Evolutionary conservation across 2,113 vertebrate species (phyloP).

Genomic region (western clawed frog (Xenopus tropicalis)): DNA sequence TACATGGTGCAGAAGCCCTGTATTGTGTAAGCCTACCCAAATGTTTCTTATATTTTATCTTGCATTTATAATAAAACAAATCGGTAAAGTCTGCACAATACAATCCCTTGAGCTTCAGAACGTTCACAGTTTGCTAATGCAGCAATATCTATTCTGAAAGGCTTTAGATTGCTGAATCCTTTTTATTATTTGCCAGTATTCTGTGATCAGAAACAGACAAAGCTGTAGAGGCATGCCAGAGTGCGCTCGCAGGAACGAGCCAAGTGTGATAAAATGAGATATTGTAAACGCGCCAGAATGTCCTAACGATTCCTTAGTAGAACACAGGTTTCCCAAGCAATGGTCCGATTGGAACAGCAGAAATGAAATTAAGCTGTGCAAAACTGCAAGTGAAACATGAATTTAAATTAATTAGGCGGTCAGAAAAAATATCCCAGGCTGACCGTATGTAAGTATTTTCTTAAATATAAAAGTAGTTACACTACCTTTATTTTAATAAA

Average conservation of each 20-base stretch:
- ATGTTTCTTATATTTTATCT: neutral
- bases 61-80: conserved; percentile 3
- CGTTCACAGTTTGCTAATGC: conserved; percentile 25
- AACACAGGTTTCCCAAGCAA: conserved; percentile 20
- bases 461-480: no score
- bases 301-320: neutral
- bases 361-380: no score
- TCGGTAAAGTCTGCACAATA: conserved; percentile 16
- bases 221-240: conserved; percentile 27
- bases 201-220: conserved; percentile 41
- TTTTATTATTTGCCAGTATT: conserved; percentile 36
- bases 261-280: conserved; percentile 40
- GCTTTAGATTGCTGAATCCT: conserved; percentile 36
- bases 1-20: no score
- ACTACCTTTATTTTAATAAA: no score
- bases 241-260: conserved; percentile 32
- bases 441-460: no score
- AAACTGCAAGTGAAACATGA: no score
- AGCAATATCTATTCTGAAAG: conserved; percentile 35
- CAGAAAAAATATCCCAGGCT: no score
- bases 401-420: no score
- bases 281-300: conserved; percentile 25
- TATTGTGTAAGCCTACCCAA: neutral
- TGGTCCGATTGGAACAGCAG: neutral
- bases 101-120: conserved; percentile 9